Base-by-base conservation (phyloP, 2,888 invertebrate species). In the Brachyopa scutellaris region DNA sequence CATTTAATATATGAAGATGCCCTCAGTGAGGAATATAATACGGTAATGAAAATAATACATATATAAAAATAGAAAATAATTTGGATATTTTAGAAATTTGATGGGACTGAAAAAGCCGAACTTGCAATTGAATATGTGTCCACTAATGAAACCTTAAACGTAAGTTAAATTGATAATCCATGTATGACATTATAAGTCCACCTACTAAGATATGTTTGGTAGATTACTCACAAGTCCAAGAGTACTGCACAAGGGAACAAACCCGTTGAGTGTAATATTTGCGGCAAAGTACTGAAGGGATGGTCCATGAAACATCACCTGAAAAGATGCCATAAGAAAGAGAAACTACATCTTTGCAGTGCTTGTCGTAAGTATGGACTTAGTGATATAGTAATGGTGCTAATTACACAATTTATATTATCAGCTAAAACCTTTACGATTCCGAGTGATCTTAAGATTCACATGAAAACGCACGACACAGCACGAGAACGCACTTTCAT, bases 331-430 rank as follows among this genome's bases (percentile, higher is more conserved):
- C 70, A 76, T 15, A 47, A 66, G 42, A 55, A 55, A 8, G 64
- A 61, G 1, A 69, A 70, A 33, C 2, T 57, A 11, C 31, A 69
- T 42, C 61, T 84, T 2, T 84, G 84, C 40, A 84, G 69, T 49
- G 69, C 84, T 1, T 84, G 84, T 23, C 80, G 84, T 84, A 51
- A 80, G 72, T 57, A 13, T 26, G 6, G n/a, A n/a, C n/a, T n/a
- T n/a, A n/a, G n/a, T n/a, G n/a, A n/a, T n/a, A n/a, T n/a, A n/a
- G n/a, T n/a, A n/a, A n/a, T n/a, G n/a, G n/a, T n/a, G n/a, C n/a
- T n/a, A n/a, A n/a, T n/a, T n/a, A n/a, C n/a, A n/a, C n/a, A n/a
- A n/a, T n/a, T n/a, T n/a, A n/a, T 45, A 11, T 17, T 31, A 26
- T 21, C 6, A 84, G 84, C 84, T 0, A 84, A 84, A 66, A 59